phyloP scores from a whole-genome alignment of 2,888 invertebrate genomes.

The Deilephila elpenor region DNA sequence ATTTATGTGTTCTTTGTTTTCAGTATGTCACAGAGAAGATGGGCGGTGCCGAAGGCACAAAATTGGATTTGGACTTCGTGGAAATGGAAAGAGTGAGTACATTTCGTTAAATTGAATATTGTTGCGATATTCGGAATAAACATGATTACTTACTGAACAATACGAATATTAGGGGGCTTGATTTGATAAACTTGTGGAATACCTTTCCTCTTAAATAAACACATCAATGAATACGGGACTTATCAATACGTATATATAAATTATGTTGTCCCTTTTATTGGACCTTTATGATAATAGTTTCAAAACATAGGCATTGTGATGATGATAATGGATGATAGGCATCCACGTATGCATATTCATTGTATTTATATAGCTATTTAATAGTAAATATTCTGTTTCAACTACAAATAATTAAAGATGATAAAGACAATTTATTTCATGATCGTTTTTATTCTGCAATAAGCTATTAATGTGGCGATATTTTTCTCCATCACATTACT shows the following conservation, averaged over 20 bases:
- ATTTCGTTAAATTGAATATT: constrained; percentile 20
- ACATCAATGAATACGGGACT: background rate
- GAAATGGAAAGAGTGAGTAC: constrained; percentile 98
- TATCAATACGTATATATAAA: background rate
- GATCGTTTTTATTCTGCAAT: too few species aligned
- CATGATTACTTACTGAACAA: constrained; percentile 9
- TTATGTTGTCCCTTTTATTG: background rate
- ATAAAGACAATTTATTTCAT: too few species aligned
- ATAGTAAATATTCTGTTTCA: too few species aligned
- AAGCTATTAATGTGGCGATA: too few species aligned
- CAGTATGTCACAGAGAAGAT: constrained; percentile 99
- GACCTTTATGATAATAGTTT: background rate
- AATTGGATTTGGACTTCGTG: constrained; percentile 98
- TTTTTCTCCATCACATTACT: too few species aligned
- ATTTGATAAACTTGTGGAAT: constrained; percentile 9
- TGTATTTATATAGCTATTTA: too few species aligned
- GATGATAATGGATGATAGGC: too few species aligned
- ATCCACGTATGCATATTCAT: too few species aligned
- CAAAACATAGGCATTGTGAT: too few species aligned
- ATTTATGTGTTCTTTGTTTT: constrained; percentile 64
- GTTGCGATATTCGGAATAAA: constrained; percentile 7
- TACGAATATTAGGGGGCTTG: background rate
- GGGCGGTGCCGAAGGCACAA: constrained; percentile 99
- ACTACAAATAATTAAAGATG: too few species aligned
- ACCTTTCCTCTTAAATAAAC: background rate